These are phyloP conservation scores for Drosophila aldrichi DNA, from an alignment of 2,888 invertebrate genomes.

Conservation along the genomic window DNA sequence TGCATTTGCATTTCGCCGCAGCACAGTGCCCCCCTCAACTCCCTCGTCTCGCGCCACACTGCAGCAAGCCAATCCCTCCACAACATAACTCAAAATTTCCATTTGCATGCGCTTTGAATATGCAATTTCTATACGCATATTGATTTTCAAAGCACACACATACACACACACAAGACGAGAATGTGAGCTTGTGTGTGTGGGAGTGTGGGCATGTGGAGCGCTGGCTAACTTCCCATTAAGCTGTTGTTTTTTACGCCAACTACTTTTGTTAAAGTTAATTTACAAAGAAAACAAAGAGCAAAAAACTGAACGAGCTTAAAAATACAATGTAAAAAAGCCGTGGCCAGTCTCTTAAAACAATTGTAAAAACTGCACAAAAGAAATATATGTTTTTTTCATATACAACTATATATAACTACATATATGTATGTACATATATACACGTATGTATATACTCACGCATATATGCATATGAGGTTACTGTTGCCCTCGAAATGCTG, in stretches of 20 bases:
- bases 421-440: neutral
- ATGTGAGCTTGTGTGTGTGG: too few relatives aligned
- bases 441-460: neutral
- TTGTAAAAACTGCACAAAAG: conserved; percentile 38
- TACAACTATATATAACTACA: conserved; percentile 2
- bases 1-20: conserved; percentile 22
- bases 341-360: conserved; percentile 26
- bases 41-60: neutral
- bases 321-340: conserved; percentile 53
- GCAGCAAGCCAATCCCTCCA: neutral
- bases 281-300: conserved; percentile 63
- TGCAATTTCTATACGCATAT: conserved; percentile 67
- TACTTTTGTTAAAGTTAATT: conserved; percentile 73
- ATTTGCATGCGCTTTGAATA: conserved; percentile 71
- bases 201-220: neutral
- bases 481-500: conserved; percentile 31
- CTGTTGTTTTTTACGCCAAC: conserved; percentile 43
- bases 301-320: conserved; percentile 57
- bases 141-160: conserved; percentile 59
- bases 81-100: conserved; percentile 63
- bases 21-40: neutral
- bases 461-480: conserved; percentile 7
- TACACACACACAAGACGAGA: conserved; percentile 13
- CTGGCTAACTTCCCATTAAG: conserved; percentile 17
- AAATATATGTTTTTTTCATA: conserved; percentile 10